Conservation (phyloP, 1,140 invertebrate genomes). For the Lasaia peninsularis region DNA sequence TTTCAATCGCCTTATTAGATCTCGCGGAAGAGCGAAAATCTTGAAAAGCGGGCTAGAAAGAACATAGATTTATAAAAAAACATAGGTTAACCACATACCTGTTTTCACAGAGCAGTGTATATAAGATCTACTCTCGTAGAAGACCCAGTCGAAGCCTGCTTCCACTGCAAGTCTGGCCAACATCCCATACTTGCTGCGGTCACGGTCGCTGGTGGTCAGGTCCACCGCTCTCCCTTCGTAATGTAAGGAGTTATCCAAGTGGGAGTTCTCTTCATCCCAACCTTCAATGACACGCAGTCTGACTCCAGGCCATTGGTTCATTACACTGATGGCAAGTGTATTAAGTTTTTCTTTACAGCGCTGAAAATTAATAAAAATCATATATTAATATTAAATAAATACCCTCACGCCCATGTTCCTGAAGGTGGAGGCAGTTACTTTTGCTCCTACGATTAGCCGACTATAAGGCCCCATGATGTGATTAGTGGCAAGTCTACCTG, state of each 20-base stretch:
- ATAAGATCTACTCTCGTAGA: conserved; percentile 95
- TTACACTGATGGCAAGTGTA: conserved; percentile 95
- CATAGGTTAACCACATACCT: conserved; percentile 86
- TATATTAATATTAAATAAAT: not conserved
- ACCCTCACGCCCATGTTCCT: too few species aligned
- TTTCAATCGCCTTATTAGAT: too few species aligned
- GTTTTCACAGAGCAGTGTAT: conserved; percentile 99
- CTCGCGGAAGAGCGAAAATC: too few species aligned
- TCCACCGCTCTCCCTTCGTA: conserved; percentile 98
- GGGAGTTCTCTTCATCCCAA: conserved; percentile 93
- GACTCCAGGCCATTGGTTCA: conserved; percentile 98
- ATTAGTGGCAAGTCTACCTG: too few species aligned
- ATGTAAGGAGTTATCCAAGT: conserved; percentile 90
- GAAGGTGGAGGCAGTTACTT: too few species aligned
- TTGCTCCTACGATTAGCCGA: too few species aligned
- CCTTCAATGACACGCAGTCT: conserved; percentile 94
- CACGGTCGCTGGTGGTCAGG: conserved; percentile 95
- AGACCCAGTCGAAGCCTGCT: conserved; percentile 99
- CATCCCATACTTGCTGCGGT: conserved; percentile 96
- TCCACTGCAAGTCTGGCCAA: conserved; percentile 96
- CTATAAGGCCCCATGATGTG: too few species aligned
- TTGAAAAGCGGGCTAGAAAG: not conserved
- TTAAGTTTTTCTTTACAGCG: conserved; percentile 97
- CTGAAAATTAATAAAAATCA: conserved; percentile 79
- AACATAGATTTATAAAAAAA: too few species aligned